phyloP scores from a whole-genome alignment of 2,888 invertebrate species.

The Tetragonula carbonaria region DNA sequence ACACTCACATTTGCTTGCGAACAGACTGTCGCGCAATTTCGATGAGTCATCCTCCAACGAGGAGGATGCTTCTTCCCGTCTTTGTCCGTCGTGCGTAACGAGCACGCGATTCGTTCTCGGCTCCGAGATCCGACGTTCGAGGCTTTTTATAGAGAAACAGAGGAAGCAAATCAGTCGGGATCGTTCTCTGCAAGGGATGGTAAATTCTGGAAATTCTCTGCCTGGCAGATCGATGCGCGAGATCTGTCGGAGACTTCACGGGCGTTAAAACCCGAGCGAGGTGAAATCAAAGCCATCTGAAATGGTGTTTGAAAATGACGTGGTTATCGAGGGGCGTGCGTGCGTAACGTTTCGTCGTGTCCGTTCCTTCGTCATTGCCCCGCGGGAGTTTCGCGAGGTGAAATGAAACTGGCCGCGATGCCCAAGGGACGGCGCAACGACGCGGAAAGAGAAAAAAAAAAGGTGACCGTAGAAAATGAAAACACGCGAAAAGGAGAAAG shows the following conservation, averaged over 20 bases:
- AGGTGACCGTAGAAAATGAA: slow-evolving; percentile 47
- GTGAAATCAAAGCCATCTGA: too few species aligned
- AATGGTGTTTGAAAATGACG: too few species aligned
- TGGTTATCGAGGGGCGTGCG: not conserved
- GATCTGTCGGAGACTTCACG: too few species aligned
- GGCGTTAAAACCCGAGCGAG: too few species aligned
- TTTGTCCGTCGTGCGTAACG: slow-evolving; percentile 10
- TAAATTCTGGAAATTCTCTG: too few species aligned
- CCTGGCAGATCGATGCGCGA: too few species aligned
- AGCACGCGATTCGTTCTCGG: not conserved
- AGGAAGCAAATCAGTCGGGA: not conserved
- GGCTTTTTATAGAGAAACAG: not conserved
- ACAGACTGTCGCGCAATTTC: slow-evolving; percentile 40
- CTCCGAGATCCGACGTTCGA: not conserved
- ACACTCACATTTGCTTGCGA: slow-evolving; percentile 49
- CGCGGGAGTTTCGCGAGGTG: slow-evolving; percentile 39
- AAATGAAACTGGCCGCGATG: not conserved
- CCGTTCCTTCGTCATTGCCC: slow-evolving; percentile 67
- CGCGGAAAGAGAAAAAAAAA: too few species aligned
- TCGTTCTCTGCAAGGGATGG: too few species aligned
- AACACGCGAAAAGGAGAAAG: slow-evolving; percentile 44
- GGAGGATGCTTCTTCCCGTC: not conserved
- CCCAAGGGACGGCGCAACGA: not conserved
- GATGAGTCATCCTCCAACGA: slow-evolving; percentile 65
- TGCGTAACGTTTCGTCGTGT: not conserved